Evolutionary conservation across 2,888 invertebrate species (phyloP).

Genomic region (Eupithecia insigniata): DNA sequence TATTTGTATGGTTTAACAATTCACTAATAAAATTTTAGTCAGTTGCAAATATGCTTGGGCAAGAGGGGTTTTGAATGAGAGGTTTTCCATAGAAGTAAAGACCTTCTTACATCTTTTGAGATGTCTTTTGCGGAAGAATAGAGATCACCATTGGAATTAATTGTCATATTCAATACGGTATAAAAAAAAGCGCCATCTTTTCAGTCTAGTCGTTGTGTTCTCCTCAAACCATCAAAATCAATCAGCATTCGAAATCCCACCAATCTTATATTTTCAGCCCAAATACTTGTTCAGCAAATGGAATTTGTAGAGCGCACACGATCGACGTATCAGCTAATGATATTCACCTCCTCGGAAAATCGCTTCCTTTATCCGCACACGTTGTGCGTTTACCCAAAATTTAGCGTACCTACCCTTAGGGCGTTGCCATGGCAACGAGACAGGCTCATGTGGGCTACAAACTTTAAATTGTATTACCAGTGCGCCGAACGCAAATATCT

Average conservation of each 20-base stretch:
- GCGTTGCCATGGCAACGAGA: conserved; percentile 78
- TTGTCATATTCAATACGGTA: too few relatives aligned
- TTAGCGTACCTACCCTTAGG: conserved; percentile 65
- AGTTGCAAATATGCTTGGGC: neutral
- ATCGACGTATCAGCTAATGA: conserved; percentile 73
- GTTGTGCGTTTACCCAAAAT: conserved; percentile 76
- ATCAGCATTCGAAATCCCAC: neutral
- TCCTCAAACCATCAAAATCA: neutral
- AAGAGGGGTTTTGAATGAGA: too few relatives aligned
- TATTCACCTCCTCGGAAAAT: conserved; percentile 82
- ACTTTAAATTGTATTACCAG: conserved; percentile 82
- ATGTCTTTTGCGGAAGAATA: too few relatives aligned
- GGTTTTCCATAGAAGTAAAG: too few relatives aligned
- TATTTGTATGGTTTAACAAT: neutral
- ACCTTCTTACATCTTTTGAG: too few relatives aligned
- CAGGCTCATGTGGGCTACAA: conserved; percentile 79
- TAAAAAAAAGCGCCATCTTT: too few relatives aligned
- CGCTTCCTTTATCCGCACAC: conserved; percentile 77
- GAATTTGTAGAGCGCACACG: conserved; percentile 55
- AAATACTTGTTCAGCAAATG: conserved; percentile 58
- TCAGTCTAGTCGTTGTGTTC: too few relatives aligned
- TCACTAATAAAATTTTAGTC: neutral
- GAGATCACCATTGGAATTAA: too few relatives aligned
- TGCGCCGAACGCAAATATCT: conserved; percentile 71
- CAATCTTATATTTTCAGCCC: conserved; percentile 14